Evolutionary conservation across 2,113 vertebrate genomes (phyloP).

Genomic region (Saccopteryx leptura): DNA sequence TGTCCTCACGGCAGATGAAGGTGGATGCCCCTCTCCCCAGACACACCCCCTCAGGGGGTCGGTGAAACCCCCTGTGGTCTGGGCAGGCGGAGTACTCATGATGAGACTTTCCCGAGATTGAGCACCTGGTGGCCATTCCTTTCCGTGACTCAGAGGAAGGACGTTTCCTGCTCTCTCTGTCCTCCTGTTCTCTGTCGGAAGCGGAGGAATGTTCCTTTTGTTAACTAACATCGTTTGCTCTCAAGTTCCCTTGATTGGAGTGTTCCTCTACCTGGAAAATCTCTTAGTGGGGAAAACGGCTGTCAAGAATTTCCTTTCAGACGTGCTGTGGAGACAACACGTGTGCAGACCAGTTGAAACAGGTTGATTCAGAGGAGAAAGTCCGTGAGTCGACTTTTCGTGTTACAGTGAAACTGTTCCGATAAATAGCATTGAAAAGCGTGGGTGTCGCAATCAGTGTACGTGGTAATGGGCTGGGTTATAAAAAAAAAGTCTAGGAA

Average conservation of each 20-base stretch:
- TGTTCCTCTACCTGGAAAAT: neutral
- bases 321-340: neutral
- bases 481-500: neutral
- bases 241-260: neutral
- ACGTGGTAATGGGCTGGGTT: neutral
- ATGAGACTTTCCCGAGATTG: slow-evolving; percentile 12
- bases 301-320: neutral
- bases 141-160: too few relatives aligned
- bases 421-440: neutral
- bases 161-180: too few relatives aligned
- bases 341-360: neutral
- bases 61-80: neutral
- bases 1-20: neutral
- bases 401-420: neutral
- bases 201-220: neutral
- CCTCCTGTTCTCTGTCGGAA: neutral
- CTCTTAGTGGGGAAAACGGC: neutral
- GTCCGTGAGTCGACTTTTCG: neutral
- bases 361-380: neutral
- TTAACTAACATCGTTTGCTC: neutral
- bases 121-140: neutral
- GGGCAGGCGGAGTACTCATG: neutral
- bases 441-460: neutral
- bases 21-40: neutral
- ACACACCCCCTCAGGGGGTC: too few relatives aligned